Base-by-base conservation (phyloP, 2,797 vertebrate genomes). In the Ficedula albicollis region DNA sequence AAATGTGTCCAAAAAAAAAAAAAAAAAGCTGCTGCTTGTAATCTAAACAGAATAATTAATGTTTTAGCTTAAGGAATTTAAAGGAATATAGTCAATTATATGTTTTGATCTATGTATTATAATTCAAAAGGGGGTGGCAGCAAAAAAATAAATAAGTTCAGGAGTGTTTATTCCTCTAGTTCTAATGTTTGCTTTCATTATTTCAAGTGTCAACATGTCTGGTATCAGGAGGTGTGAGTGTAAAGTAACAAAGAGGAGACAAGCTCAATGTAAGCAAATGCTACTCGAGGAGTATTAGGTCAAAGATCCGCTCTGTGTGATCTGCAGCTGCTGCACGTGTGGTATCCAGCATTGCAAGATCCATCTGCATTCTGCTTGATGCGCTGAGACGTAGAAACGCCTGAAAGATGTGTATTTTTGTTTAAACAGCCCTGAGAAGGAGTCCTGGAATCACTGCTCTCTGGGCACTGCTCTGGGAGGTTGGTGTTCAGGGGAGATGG, bases 371-470 rank as follows among this genome's bases (percentile, higher is more conserved):
- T 51, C n/a, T 75, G 15, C 25, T 68, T 66, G 29, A 51, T 30
- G 36, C 39, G 81, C 13, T 16, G 30, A 68, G 36, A 60, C 10
- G 52, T 67, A 13, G 30, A 69, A 55, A 60, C n/a, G 70, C 15
- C 15, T n/a, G n/a, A 66, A 48, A 77, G 17, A 32, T 30, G 20
- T 6, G 26, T 19, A 14, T 11, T 39, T 51, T 63, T 34, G 25
- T 22, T 27, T 5, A 27, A 32, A 72, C 89, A 92, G 39, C 4
- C 7, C 13, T 48, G 13, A 9, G 59, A 84, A 72, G n/a, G 4
- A 51, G 9, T 41, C 3, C n/a, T 11, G 17, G 0, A 1, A 6
- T 55, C 39, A 43, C 39, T 38, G 15, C 29, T 69, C 2, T 46
- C n/a, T 56, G 36, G 68, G 64, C 54, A 29, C 21, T 89, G 82